Percentiles rank a stretch among this genome's conserved stretches.
Evolutionary conservation across 2,113 vertebrate genomes (phyloP).

Genomic region (Petaurus breviceps): DNA sequence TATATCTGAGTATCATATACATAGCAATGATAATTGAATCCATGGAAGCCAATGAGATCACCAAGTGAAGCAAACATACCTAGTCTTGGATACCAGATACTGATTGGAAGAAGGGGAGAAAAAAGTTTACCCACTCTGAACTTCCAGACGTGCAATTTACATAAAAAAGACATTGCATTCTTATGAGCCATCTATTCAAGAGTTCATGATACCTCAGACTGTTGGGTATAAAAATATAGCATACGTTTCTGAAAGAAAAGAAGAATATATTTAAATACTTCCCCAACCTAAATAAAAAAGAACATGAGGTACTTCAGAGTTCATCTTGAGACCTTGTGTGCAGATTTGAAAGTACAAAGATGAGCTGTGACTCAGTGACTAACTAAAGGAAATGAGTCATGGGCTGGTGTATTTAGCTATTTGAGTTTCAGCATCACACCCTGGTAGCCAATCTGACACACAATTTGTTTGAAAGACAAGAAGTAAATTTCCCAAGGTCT

Average conservation of each 20-base stretch:
- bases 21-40: not conserved
- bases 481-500: conserved; percentile 53
- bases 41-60: not conserved
- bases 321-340: conserved; percentile 55
- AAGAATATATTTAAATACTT: conserved; percentile 16
- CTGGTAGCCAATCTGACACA: conserved; percentile 47
- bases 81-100: not conserved
- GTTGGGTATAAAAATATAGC: not conserved
- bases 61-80: not conserved
- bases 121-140: not conserved
- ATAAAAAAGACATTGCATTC: not conserved
- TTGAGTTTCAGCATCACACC: conserved; percentile 54
- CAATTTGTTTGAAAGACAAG: conserved; percentile 49
- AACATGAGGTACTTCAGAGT: conserved; percentile 52
- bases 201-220: not conserved
- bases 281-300: conserved; percentile 26
- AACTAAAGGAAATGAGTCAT: conserved; percentile 81
- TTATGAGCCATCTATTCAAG: not conserved
- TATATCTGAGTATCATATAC: not conserved
- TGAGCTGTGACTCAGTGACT: conserved; percentile 77
- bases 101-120: not conserved
- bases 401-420: conserved; percentile 38
- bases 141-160: not conserved
- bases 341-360: conserved; percentile 58
- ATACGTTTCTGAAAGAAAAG: not conserved